These are phyloP conservation scores for Listronotus oregonensis DNA, from an alignment of 1,140 invertebrate species.

Conservation along the genomic window DNA sequence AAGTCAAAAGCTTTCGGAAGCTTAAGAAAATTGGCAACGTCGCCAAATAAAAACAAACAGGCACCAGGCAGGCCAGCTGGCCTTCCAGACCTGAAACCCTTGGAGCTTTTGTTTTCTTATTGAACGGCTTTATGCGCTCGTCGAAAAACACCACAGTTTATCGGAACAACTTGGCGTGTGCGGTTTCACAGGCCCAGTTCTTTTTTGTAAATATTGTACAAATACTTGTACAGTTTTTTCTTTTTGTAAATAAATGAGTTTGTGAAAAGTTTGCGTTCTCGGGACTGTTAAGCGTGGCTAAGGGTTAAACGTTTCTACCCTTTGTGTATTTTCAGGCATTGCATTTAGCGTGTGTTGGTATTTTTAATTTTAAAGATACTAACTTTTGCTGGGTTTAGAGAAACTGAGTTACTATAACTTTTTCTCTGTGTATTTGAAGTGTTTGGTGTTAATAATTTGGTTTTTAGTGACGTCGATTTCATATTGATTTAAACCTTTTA, in stretches of 20 bases:
- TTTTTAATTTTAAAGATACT: too few species aligned
- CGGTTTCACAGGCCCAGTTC: neutral
- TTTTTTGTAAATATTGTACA: conserved; percentile 31
- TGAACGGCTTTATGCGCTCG: neutral
- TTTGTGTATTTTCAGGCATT: neutral
- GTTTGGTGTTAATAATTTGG: too few species aligned
- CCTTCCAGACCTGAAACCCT: conserved; percentile 36
- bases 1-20: too few species aligned
- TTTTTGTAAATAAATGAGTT: conserved; percentile 9
- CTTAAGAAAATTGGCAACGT: conserved; percentile 18
- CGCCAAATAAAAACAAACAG: conserved; percentile 1
- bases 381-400: too few species aligned
- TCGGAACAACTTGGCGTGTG: conserved; percentile 4
- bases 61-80: conserved; percentile 21
- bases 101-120: conserved; percentile 31
- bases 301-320: neutral
- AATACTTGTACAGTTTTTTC: conserved; percentile 8
- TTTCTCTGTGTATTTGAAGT: too few species aligned
- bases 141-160: neutral
- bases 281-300: neutral
- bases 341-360: too few species aligned
- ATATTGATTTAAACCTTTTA: too few species aligned
- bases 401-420: too few species aligned
- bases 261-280: neutral
- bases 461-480: too few species aligned